Conservation (phyloP, 2,888 invertebrate genomes). For the Luperina nickerlii region DNA sequence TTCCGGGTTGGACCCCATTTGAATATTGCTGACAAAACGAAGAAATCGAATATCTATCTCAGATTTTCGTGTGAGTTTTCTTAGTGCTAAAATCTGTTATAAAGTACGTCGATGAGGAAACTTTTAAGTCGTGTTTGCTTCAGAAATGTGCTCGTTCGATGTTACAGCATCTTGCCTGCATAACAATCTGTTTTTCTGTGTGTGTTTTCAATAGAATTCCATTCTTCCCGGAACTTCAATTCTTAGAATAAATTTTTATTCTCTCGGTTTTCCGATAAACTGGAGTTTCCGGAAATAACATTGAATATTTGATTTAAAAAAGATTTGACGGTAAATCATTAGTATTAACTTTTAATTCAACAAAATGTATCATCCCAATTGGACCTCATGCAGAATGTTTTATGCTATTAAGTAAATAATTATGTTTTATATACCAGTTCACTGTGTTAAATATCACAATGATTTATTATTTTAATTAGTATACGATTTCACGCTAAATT, state of each 20-base stretch:
- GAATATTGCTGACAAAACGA: slow-evolving; percentile 85
- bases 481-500: neutral
- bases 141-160: slow-evolving; percentile 43
- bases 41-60: slow-evolving; percentile 76
- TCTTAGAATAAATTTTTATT: slow-evolving; percentile 17
- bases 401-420: slow-evolving; percentile 8
- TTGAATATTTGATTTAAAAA: neutral
- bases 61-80: slow-evolving; percentile 60
- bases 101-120: slow-evolving; percentile 56
- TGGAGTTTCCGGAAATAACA: neutral
- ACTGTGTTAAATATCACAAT: neutral
- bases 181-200: slow-evolving; percentile 44
- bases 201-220: slow-evolving; percentile 53
- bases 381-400: neutral
- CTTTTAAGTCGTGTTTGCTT: slow-evolving; percentile 54
- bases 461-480: slow-evolving; percentile 46
- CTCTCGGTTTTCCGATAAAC: slow-evolving; percentile 1
- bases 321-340: neutral
- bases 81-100: slow-evolving; percentile 58
- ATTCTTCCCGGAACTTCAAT: slow-evolving; percentile 26
- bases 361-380: neutral
- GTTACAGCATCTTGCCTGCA: slow-evolving; percentile 48
- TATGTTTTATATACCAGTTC: slow-evolving; percentile 17
- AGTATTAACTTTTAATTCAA: slow-evolving; percentile 5
- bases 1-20: slow-evolving; percentile 83